phyloP scores from a whole-genome alignment of 2,797 vertebrate species.

The Lepilemur septentrionalis region DNA sequence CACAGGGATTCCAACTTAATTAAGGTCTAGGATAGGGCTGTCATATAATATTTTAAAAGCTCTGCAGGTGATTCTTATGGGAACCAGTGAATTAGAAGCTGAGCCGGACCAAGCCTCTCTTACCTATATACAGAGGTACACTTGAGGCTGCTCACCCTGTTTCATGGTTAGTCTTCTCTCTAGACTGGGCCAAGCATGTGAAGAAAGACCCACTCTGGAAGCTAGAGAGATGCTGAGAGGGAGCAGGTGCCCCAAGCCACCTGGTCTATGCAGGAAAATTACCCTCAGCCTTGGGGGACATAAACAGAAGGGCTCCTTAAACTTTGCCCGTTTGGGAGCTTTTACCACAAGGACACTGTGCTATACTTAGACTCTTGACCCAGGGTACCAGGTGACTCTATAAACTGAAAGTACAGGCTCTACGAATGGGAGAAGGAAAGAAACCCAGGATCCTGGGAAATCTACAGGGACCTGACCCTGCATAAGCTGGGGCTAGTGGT shows the following conservation, averaged over 20 bases:
- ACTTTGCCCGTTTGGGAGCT: not conserved
- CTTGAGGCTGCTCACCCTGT: not conserved
- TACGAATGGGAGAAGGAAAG: not conserved
- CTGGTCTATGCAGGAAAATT: not conserved
- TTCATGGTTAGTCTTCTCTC: not conserved
- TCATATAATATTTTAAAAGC: not conserved
- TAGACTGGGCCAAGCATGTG: not conserved
- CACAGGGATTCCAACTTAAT: conserved; percentile 8
- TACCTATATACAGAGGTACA: not conserved
- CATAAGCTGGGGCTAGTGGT: not conserved
- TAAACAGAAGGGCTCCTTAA: not conserved
- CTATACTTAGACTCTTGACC: not conserved
- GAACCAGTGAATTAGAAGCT: not conserved
- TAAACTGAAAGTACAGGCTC: not conserved
- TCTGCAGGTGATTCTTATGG: not conserved
- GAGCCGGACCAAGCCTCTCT: not conserved
- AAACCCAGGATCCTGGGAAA: not conserved
- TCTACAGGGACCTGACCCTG: not conserved
- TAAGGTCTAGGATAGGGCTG: not conserved
- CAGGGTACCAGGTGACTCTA: not conserved
- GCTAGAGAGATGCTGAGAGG: not conserved
- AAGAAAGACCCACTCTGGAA: not conserved
- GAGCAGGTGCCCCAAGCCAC: not conserved
- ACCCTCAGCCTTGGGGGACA: not conserved
- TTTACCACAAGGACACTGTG: not conserved